phyloP scores from a whole-genome alignment of 2,113 vertebrate species.

The Lutjanus erythropterus region DNA sequence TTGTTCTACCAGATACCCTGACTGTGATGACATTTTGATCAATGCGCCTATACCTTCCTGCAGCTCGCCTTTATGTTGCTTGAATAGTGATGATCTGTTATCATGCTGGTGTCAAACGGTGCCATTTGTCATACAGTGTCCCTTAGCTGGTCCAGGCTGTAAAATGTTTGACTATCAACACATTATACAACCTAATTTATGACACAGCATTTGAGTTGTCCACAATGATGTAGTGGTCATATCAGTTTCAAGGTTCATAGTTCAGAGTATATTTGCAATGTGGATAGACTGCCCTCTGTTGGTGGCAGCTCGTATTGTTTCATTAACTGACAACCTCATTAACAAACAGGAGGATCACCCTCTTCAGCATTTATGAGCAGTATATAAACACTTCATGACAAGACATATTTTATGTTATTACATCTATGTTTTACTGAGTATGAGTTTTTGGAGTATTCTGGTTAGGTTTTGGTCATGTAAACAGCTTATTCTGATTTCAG shows the following conservation, averaged over 20 bases:
- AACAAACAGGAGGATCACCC: neutral
- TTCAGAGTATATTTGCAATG: conserved; percentile 37
- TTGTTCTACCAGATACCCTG: conserved; percentile 55
- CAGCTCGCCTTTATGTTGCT: conserved; percentile 65
- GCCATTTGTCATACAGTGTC: conserved; percentile 67
- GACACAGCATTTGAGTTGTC: conserved; percentile 57
- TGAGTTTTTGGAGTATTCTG: no score
- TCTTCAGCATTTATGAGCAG: neutral
- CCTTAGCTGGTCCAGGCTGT: conserved; percentile 48
- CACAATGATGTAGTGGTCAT: conserved; percentile 57
- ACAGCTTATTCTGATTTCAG: no score
- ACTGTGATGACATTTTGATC: conserved; percentile 76
- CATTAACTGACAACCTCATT: neutral
- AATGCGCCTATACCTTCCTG: conserved; percentile 66
- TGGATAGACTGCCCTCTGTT: conserved; percentile 75
- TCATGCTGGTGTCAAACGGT: conserved; percentile 63
- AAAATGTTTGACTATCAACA: conserved; percentile 69
- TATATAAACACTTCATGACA: neutral
- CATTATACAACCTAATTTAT: conserved; percentile 63
- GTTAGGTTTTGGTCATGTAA: no score
- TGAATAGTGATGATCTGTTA: conserved; percentile 79
- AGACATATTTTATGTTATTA: no score
- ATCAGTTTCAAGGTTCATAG: conserved; percentile 61
- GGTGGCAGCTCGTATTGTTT: conserved; percentile 31
- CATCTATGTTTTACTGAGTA: no score